Conservation (phyloP, 2,797 vertebrate genomes). For the Pitangus sulphuratus region DNA sequence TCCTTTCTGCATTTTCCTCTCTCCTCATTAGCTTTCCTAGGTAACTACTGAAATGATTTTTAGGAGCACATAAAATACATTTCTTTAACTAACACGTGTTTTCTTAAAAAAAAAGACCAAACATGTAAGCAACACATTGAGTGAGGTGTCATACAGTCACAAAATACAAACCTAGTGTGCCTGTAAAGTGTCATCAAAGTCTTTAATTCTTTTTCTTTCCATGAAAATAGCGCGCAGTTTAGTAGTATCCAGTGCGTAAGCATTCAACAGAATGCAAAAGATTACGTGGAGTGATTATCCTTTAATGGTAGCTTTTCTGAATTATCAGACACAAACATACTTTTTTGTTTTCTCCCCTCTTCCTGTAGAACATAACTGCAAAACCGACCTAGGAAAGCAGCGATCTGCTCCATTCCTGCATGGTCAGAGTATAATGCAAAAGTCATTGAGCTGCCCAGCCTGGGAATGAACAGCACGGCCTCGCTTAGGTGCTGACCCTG, state of each 20-base stretch:
- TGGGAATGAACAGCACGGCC: neutral
- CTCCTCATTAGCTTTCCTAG: neutral
- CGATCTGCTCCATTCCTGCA: neutral
- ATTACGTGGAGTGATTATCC: slow-evolving; percentile 22
- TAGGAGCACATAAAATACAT: neutral
- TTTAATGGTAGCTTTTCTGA: slow-evolving; percentile 48
- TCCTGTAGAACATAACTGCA: neutral
- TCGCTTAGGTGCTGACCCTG: neutral
- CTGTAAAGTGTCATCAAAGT: neutral
- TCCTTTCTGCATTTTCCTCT: neutral
- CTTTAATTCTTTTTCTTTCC: neutral
- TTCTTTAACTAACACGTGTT: neutral
- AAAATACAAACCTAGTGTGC: neutral
- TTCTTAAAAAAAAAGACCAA: neutral
- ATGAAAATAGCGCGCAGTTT: neutral
- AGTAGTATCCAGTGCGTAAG: neutral
- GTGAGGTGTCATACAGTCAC: neutral
- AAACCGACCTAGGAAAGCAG: neutral
- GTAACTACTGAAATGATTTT: neutral
- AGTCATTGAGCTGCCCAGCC: neutral
- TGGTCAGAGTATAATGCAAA: neutral
- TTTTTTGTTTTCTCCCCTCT: neutral
- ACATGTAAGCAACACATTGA: rapidly evolving
- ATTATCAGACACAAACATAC: neutral
- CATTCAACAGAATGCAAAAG: neutral